Percentiles rank a stretch among this genome's conserved stretches.
phyloP scores from a whole-genome alignment of 2,888 invertebrate genomes.

The Platycheirus rosarum region DNA sequence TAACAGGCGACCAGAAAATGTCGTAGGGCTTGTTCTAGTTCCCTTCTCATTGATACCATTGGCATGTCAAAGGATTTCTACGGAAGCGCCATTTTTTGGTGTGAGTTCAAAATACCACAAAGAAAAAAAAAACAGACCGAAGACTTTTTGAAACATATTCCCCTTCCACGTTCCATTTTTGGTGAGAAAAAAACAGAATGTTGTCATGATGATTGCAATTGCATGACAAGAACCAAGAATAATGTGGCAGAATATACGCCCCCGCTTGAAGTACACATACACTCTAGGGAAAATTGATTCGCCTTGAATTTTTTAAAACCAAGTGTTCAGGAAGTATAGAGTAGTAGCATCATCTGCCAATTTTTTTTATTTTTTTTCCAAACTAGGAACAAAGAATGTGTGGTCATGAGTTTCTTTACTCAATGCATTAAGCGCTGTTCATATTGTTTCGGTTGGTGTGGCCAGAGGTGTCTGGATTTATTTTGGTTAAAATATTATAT shows the following conservation, averaged over 20 bases:
- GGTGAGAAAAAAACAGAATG: neutral
- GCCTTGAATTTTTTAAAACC: constrained; percentile 70
- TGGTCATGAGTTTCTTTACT: neutral
- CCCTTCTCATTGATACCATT: neutral
- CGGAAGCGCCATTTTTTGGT: no score
- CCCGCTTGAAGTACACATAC: constrained; percentile 23
- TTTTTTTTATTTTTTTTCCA: no score
- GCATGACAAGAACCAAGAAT: no score
- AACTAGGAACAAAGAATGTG: neutral
- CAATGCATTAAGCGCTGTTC: neutral
- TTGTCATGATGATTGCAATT: no score
- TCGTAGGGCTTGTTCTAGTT: neutral
- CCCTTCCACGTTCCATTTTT: no score
- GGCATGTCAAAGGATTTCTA: neutral
- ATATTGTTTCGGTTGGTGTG: neutral
- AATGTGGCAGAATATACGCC: neutral
- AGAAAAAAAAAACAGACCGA: no score
- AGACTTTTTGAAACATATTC: no score
- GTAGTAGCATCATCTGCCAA: neutral
- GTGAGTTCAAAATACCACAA: no score
- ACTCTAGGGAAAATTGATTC: constrained; percentile 43
- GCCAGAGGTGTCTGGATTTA: neutral
- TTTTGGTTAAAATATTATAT: no score
- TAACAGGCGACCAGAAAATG: constrained; percentile 52
- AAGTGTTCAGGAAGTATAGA: constrained; percentile 53